Conservation (phyloP, 2,113 vertebrate species). For the Pangasianodon gigas region DNA sequence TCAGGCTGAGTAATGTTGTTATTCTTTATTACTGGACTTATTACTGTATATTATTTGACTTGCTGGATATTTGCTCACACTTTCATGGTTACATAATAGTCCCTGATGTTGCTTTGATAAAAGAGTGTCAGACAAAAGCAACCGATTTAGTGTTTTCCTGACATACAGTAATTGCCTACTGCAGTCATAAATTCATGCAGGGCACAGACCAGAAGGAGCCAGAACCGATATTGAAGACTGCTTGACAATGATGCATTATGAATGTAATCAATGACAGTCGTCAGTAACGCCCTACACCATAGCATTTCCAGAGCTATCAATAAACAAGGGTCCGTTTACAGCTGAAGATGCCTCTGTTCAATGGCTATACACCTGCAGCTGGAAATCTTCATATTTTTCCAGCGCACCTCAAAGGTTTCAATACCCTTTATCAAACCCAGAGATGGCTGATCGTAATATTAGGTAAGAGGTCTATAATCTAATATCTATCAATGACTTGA, state of each 20-base stretch:
- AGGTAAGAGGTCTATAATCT: not conserved
- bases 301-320: constrained; percentile 21
- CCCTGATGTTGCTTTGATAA: not conserved
- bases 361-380: not conserved
- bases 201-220: not conserved
- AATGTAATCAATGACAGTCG: constrained; percentile 30
- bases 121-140: constrained; percentile 23
- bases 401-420: not conserved
- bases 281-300: constrained; percentile 14
- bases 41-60: constrained; percentile 13
- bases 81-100: constrained; percentile 8
- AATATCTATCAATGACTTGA: not conserved
- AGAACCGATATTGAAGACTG: not conserved
- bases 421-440: not conserved
- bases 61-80: constrained; percentile 2
- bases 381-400: not conserved
- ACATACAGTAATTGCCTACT: constrained; percentile 28
- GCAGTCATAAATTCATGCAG: constrained; percentile 25
- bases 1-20: not conserved
- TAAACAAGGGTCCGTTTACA: constrained; percentile 4
- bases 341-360: constrained; percentile 26
- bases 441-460: not conserved
- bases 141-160: constrained; percentile 36
- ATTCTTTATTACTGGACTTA: not conserved
- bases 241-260: constrained; percentile 28